Percentiles rank a stretch among this genome's conserved stretches.
Evolutionary conservation across 1,140 invertebrate genomes (phyloP).

Genomic region (Marisa cornuarietis): DNA sequence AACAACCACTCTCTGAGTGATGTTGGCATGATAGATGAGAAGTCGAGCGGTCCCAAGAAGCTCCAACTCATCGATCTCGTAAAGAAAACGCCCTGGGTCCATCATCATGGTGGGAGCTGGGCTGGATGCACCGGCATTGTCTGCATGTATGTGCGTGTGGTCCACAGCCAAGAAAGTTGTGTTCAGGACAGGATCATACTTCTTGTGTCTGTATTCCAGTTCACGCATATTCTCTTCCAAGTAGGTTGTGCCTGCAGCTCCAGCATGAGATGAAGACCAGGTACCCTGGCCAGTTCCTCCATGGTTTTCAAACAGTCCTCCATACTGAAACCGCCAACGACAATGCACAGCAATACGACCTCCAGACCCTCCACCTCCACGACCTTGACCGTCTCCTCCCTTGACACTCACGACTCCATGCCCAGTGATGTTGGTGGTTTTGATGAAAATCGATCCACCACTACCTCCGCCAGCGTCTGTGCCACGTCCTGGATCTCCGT

Average conservation of each 20-base stretch:
- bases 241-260: conserved; percentile 53
- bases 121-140: conserved; percentile 42
- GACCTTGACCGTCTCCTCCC: conserved; percentile 47
- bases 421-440: conserved; percentile 51
- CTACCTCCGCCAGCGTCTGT: conserved; percentile 48
- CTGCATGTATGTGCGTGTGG: conserved; percentile 46
- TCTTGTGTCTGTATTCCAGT: conserved; percentile 52
- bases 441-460: conserved; percentile 50
- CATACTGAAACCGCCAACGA: conserved; percentile 50
- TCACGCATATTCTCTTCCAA: conserved; percentile 49
- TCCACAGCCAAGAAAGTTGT: conserved; percentile 51
- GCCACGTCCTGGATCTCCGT: conserved; percentile 40
- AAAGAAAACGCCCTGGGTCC: conserved; percentile 39
- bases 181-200: conserved; percentile 49
- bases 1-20: conserved; percentile 32
- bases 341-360: conserved; percentile 51
- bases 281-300: conserved; percentile 42
- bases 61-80: conserved; percentile 53
- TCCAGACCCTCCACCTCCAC: conserved; percentile 51
- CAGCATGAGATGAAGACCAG: conserved; percentile 33
- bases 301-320: conserved; percentile 48
- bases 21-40: conserved; percentile 48
- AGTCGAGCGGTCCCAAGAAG: conserved; percentile 46
- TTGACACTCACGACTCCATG: conserved; percentile 50
- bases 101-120: conserved; percentile 47